phyloP scores from a whole-genome alignment of 2,113 vertebrate species.

The Natator depressus region DNA sequence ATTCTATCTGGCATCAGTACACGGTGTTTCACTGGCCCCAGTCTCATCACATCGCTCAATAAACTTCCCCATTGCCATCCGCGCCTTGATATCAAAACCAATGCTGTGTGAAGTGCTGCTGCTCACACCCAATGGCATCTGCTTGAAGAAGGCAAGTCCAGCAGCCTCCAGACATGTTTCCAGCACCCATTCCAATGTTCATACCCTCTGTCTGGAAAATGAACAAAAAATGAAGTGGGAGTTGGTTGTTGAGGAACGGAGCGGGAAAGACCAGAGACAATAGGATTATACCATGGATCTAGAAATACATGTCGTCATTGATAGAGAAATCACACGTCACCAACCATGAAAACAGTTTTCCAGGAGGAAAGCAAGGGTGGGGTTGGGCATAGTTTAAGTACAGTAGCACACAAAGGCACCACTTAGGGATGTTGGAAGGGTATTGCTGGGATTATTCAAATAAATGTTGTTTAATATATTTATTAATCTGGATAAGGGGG shows the following conservation, averaged over 20 bases:
- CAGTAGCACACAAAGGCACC: neutral
- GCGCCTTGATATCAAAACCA: slow-evolving; percentile 21
- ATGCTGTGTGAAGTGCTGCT: slow-evolving; percentile 17
- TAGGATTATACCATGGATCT: neutral
- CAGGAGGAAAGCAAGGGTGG: neutral
- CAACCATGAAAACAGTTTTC: neutral
- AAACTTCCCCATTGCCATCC: neutral
- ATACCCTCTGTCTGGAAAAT: too few relatives aligned
- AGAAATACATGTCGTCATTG: neutral
- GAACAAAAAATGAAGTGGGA: neutral
- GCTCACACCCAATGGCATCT: slow-evolving; percentile 30
- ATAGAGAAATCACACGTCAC: neutral
- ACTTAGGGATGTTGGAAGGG: neutral
- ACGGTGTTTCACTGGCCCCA: neutral
- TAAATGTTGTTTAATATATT: neutral
- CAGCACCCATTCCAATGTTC: neutral
- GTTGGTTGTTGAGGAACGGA: neutral
- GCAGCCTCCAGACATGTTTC: neutral
- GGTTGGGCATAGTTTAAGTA: neutral
- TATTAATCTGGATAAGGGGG: neutral
- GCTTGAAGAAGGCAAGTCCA: slow-evolving; percentile 30
- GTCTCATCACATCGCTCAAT: slow-evolving; percentile 26
- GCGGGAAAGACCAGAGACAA: neutral
- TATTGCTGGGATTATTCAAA: neutral
- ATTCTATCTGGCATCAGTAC: slow-evolving; percentile 21